Evolutionary conservation across 2,797 vertebrate species (phyloP).

Genomic region (Eleutherodactylus coqui): DNA sequence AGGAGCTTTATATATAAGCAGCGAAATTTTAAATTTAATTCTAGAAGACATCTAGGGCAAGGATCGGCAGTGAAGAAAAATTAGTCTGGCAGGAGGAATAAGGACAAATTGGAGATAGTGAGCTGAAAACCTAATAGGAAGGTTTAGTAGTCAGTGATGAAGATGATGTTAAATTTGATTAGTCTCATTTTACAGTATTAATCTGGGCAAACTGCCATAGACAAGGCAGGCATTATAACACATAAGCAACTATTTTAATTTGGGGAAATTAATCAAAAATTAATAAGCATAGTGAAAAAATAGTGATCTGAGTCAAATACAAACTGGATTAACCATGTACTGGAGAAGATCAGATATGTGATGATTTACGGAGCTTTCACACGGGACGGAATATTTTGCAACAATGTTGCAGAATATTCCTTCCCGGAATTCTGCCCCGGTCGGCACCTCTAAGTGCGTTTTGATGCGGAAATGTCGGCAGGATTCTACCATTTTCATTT

Average conservation of each 20-base stretch:
- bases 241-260: conserved; percentile 5
- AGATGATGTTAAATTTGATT: conserved; percentile 13
- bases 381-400: too few species aligned
- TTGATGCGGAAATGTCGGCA: too few species aligned
- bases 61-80: conserved; percentile 4
- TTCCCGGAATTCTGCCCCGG: too few species aligned
- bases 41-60: conserved; percentile 14
- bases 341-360: background rate
- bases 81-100: conserved; percentile 12
- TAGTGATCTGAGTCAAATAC: background rate
- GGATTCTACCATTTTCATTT: too few species aligned
- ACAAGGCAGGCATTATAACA: background rate
- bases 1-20: conserved; percentile 4
- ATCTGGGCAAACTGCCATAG: conserved; percentile 15
- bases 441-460: too few species aligned
- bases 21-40: background rate
- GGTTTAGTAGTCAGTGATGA: conserved; percentile 13
- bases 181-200: conserved; percentile 15
- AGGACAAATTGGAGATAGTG: conserved; percentile 21
- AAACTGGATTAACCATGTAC: background rate
- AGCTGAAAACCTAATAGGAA: conserved; percentile 19
- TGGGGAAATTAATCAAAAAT: background rate
- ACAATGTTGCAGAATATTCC: too few species aligned
- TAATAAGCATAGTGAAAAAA: background rate
- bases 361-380: background rate